A percentile compares a stretch with the other conserved stretches of the same genome.
Conservation (phyloP, 2,797 vertebrate species). For the Bovichtus diacanthus region DNA sequence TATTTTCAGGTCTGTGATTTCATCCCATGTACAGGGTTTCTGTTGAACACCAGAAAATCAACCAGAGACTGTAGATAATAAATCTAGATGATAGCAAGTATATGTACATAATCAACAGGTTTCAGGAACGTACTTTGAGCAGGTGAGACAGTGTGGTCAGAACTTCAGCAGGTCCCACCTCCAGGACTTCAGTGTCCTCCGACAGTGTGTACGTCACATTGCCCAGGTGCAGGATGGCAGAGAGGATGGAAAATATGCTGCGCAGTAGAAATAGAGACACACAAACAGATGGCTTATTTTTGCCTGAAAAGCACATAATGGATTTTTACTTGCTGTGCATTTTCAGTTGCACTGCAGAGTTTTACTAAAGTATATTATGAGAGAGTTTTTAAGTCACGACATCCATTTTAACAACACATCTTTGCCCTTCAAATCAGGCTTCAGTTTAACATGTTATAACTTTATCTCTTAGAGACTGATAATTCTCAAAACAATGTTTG, state of each 20-base stretch:
- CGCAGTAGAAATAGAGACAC: constrained; percentile 19
- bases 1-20: background rate
- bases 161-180: constrained; percentile 90
- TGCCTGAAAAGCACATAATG: background rate
- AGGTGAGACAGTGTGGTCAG: constrained; percentile 91
- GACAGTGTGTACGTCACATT: constrained; percentile 89
- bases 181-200: constrained; percentile 86
- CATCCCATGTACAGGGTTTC: background rate
- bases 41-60: background rate
- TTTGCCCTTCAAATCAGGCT: background rate
- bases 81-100: background rate
- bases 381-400: background rate
- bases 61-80: background rate
- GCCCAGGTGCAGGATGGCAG: constrained; percentile 94
- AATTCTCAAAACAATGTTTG: background rate
- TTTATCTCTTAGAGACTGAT: background rate
- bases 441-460: background rate
- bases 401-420: background rate
- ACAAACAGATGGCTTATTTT: background rate
- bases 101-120: background rate
- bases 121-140: constrained; percentile 85
- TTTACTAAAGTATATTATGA: background rate
- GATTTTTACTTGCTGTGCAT: background rate
- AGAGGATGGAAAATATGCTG: constrained; percentile 94
- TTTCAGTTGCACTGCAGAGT: background rate